phyloP scores from a whole-genome alignment of 2,888 invertebrate species.

The Drosophila ochracea region DNA sequence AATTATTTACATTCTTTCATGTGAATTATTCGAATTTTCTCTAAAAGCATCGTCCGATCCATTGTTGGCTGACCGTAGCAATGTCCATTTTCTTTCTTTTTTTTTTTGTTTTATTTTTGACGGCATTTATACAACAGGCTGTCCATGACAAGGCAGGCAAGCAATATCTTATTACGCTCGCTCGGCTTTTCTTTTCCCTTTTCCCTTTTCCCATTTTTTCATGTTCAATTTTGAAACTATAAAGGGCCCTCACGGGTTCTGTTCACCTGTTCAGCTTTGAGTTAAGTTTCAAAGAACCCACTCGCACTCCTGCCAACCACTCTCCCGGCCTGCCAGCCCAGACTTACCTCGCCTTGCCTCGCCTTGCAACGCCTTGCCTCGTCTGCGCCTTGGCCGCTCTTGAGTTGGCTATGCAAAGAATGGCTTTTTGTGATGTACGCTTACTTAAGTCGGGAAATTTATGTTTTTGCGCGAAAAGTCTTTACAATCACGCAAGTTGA shows the following conservation, averaged over 20 bases:
- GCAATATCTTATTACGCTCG: conserved; percentile 47
- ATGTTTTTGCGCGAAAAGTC: conserved; percentile 17
- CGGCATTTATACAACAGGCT: neutral
- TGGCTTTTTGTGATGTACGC: conserved; percentile 32
- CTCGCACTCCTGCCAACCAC: neutral
- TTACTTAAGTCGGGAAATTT: conserved; percentile 17
- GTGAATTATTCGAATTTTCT: neutral
- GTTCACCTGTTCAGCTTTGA: conserved; percentile 32
- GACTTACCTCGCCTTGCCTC: neutral
- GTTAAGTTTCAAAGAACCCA: conserved; percentile 48
- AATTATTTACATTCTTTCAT: neutral
- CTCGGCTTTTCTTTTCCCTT: conserved; percentile 4
- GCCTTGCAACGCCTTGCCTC: neutral
- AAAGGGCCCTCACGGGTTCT: conserved; percentile 44
- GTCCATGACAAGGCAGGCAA: conserved; percentile 23
- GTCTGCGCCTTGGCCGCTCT: neutral
- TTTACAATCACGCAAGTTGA: neutral
- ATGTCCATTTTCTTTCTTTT: neutral
- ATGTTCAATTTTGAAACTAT: conserved; percentile 28
- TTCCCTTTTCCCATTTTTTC: neutral
- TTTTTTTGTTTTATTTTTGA: neutral
- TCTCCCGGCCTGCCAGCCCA: neutral
- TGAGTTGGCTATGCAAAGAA: conserved; percentile 31
- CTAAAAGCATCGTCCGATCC: neutral
- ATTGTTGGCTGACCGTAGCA: neutral